phyloP scores from a whole-genome alignment of 2,888 invertebrate species.

The Dromius quadrimaculatus region DNA sequence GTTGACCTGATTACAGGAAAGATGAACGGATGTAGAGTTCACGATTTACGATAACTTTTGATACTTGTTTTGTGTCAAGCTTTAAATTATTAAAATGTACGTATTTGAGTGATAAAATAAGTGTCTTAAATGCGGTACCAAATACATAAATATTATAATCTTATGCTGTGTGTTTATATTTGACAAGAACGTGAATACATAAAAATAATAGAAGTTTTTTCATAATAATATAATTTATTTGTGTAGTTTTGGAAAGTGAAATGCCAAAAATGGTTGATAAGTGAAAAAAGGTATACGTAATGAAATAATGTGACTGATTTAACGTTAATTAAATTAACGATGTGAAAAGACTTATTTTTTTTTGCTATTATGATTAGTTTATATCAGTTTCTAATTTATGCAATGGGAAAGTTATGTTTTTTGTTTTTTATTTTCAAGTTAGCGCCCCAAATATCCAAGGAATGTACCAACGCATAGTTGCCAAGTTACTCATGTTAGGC shows the following conservation, averaged over 20 bases:
- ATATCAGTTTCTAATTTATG: conserved; percentile 38
- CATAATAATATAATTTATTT: conserved; percentile 33
- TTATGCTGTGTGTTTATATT: conserved; percentile 36
- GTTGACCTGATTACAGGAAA: conserved; percentile 43
- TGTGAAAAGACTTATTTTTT: conserved; percentile 38
- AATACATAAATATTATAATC: conserved; percentile 36
- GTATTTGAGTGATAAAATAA: conserved; percentile 25
- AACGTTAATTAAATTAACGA: conserved; percentile 18
- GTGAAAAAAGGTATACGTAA: conserved; percentile 7
- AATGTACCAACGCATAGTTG: conserved; percentile 49
- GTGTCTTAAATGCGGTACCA: conserved; percentile 39
- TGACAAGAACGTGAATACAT: conserved; percentile 35
- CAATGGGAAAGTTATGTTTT: conserved; percentile 39
- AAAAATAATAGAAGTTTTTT: conserved; percentile 23
- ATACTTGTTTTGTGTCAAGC: conserved; percentile 23
- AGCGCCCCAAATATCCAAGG: conserved; percentile 42
- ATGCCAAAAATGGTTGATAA: conserved; percentile 28
- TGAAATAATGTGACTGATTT: neutral
- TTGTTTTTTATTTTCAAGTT: conserved; percentile 36
- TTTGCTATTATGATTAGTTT: conserved; percentile 40
- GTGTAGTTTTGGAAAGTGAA: conserved; percentile 34
- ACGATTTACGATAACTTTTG: conserved; percentile 33
- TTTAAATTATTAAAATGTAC: conserved; percentile 15
- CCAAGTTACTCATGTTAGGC: conserved; percentile 50
- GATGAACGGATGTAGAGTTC: conserved; percentile 40